These are phyloP conservation scores for Pachycephala philippinensis DNA, from an alignment of 2,113 vertebrate genomes.

Conservation along the genomic window DNA sequence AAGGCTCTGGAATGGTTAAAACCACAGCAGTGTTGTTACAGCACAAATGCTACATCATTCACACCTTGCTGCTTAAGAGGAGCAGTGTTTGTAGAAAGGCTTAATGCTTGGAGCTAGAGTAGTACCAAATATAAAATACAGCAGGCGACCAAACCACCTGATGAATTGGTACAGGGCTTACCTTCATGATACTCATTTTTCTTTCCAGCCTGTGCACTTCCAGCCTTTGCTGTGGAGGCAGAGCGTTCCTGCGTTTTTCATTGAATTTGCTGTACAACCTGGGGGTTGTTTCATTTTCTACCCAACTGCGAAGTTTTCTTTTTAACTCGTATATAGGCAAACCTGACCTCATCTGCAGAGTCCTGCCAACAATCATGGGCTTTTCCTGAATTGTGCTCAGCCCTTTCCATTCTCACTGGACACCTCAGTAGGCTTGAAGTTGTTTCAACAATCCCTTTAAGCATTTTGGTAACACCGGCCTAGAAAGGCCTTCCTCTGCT, in stretches of 20 bases:
- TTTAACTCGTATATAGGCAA: background rate
- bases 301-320: background rate
- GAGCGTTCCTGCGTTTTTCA: background rate
- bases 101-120: background rate
- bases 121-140: background rate
- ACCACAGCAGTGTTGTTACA: background rate
- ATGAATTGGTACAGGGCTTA: slow-evolving; percentile 24
- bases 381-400: background rate
- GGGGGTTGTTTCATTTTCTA: background rate
- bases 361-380: background rate
- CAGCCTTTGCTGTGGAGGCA: background rate
- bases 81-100: background rate
- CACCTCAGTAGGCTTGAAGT: background rate
- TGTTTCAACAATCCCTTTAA: background rate
- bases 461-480: background rate
- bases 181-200: background rate
- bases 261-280: background rate
- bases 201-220: background rate
- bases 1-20: background rate
- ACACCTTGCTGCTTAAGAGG: background rate
- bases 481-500: background rate
- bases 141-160: background rate
- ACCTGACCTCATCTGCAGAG: background rate
- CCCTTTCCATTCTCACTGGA: background rate
- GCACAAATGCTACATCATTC: background rate